Evolutionary conservation across 35 echinoderm and acorn worm species (phyloP).

Genomic region (Heliocidaris erythrogramma): DNA sequence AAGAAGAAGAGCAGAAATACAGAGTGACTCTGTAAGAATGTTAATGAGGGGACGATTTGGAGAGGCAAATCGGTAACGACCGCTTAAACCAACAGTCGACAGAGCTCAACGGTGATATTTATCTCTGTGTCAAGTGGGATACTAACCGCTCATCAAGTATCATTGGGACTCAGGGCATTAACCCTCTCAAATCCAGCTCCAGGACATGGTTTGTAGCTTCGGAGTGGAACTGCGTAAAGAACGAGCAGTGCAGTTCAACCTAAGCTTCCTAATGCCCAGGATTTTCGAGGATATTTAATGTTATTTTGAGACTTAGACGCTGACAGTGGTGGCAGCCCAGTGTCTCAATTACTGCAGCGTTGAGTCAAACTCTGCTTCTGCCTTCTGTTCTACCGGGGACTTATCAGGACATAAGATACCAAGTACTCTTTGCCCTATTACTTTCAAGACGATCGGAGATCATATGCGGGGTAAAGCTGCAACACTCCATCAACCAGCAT

Average conservation of each 20-base stretch:
- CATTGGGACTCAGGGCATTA: background rate
- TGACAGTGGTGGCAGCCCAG: background rate
- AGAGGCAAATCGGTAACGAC: conserved; percentile 15
- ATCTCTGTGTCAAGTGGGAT: conserved; percentile 8
- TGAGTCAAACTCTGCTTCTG: background rate
- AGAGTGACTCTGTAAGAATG: background rate
- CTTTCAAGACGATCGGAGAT: background rate
- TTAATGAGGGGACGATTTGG: conserved; percentile 2
- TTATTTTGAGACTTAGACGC: background rate
- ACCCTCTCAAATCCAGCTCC: background rate
- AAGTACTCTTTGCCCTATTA: background rate
- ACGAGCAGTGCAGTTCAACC: background rate
- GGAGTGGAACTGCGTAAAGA: background rate
- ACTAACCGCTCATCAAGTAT: background rate
- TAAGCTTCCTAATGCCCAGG: background rate
- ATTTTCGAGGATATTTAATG: background rate
- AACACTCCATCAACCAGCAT: background rate
- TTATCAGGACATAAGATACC: background rate
- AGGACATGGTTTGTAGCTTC: background rate
- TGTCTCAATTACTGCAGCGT: background rate
- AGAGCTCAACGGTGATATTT: background rate
- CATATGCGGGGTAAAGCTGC: background rate
- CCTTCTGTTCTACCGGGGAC: background rate
- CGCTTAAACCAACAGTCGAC: background rate
- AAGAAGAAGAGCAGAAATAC: conserved; percentile 7